These are phyloP conservation scores for Epinotia nisella DNA, from an alignment of 2,888 invertebrate genomes.

Conservation along the genomic window DNA sequence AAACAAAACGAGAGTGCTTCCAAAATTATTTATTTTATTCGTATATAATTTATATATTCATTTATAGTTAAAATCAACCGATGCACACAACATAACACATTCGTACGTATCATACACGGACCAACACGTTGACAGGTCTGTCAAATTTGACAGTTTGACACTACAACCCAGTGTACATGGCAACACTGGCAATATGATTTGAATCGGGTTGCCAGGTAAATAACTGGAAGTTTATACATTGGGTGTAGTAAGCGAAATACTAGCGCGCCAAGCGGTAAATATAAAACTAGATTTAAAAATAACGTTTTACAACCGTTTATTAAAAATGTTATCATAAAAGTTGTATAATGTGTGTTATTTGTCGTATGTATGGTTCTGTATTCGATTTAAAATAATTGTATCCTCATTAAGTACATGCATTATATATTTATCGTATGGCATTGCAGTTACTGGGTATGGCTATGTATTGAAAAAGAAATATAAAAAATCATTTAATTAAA, in stretches of 20 bases:
- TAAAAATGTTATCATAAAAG: too few relatives aligned
- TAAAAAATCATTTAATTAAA: too few relatives aligned
- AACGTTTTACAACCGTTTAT: background rate
- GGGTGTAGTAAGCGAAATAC: background rate
- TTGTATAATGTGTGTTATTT: background rate
- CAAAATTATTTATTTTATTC: constrained; percentile 84
- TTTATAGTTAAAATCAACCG: constrained; percentile 80
- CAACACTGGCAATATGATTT: constrained; percentile 4
- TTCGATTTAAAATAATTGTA: background rate
- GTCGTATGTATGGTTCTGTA: background rate
- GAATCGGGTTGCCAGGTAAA: background rate
- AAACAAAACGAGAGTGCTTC: constrained; percentile 77
- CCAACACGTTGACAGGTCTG: constrained; percentile 51
- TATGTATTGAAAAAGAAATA: too few relatives aligned
- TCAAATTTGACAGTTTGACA: constrained; percentile 30
- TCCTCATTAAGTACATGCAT: background rate
- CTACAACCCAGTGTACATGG: constrained; percentile 8
- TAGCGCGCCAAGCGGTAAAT: background rate
- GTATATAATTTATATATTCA: constrained; percentile 84
- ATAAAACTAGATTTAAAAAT: background rate
- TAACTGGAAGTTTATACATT: constrained; percentile 1
- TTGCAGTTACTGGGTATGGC: too few relatives aligned
- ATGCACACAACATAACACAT: constrained; percentile 77
- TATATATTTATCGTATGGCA: too few relatives aligned
- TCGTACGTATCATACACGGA: constrained; percentile 57